A percentile compares a stretch with the other conserved stretches of the same genome.
Conservation (phyloP, 2,888 invertebrate species). For the Lasiommata megera region DNA sequence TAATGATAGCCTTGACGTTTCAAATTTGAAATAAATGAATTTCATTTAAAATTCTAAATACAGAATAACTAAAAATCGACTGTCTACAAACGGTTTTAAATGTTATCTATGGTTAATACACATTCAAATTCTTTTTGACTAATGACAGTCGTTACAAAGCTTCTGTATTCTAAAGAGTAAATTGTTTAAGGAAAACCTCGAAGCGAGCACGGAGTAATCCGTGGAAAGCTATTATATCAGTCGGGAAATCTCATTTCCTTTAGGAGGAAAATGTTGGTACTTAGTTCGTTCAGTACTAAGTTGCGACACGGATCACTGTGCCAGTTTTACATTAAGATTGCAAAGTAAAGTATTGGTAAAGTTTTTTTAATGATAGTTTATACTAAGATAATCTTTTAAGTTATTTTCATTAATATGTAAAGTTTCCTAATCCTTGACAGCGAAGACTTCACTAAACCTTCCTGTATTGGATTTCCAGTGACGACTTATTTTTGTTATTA, state of each 20-base stretch:
- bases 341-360: not conserved
- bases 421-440: too few relatives aligned
- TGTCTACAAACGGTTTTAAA: not conserved
- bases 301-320: conserved; percentile 9
- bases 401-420: too few relatives aligned
- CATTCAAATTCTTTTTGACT: not conserved
- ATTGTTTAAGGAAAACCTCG: conserved; percentile 22
- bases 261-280: conserved; percentile 63
- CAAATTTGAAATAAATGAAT: too few relatives aligned
- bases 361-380: too few relatives aligned
- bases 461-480: too few relatives aligned
- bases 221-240: conserved; percentile 71
- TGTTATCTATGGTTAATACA: too few relatives aligned
- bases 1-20: too few relatives aligned
- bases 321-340: not conserved
- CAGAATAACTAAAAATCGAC: too few relatives aligned
- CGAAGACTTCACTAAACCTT: too few relatives aligned
- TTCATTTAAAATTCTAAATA: too few relatives aligned
- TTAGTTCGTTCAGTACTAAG: conserved; percentile 27
- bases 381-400: too few relatives aligned
- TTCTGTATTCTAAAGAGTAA: conserved; percentile 12
- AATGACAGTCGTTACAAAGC: not conserved
- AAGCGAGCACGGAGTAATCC: conserved; percentile 50
- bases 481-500: too few relatives aligned
- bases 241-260: conserved; percentile 76